These are phyloP conservation scores for Corythaeola cristata DNA, from an alignment of 2,113 vertebrate genomes.

Conservation along the genomic window DNA sequence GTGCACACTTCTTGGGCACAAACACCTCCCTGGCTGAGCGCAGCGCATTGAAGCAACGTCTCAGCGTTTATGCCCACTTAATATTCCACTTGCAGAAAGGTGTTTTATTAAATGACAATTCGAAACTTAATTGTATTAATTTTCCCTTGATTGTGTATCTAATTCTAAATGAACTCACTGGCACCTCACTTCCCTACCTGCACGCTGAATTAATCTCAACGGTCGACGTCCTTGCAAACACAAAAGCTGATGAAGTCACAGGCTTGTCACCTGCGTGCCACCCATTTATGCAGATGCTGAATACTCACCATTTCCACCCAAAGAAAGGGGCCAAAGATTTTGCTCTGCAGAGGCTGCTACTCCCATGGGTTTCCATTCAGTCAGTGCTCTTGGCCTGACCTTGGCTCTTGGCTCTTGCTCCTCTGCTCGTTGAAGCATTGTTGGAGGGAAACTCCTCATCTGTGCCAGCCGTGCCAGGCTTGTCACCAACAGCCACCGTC, in stretches of 20 bases:
- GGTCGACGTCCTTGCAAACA: neutral
- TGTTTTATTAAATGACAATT: slow-evolving; percentile 15
- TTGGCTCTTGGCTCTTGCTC: neutral
- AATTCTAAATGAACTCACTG: neutral
- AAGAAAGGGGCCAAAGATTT: neutral
- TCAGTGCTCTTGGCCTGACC: neutral
- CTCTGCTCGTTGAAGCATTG: neutral
- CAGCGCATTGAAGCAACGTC: neutral
- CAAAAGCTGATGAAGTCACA: neutral
- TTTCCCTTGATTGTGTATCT: slow-evolving; percentile 5
- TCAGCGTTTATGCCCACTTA: neutral
- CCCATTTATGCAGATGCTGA: neutral
- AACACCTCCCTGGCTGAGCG: neutral
- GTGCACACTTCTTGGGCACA: neutral
- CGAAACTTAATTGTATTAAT: slow-evolving; percentile 32
- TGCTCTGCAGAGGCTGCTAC: neutral
- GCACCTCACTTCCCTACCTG: neutral
- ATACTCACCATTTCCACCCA: neutral
- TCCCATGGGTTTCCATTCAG: neutral
- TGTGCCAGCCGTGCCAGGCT: neutral
- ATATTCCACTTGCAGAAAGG: neutral
- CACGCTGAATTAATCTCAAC: neutral
- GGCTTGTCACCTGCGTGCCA: neutral
- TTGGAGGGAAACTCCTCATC: neutral
- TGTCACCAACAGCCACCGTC: neutral